Evolutionary conservation across 2,113 vertebrate species (phyloP), one percentile per base, ranked within the genome.

Genomic region (Potamarius usumacintae): DNA sequence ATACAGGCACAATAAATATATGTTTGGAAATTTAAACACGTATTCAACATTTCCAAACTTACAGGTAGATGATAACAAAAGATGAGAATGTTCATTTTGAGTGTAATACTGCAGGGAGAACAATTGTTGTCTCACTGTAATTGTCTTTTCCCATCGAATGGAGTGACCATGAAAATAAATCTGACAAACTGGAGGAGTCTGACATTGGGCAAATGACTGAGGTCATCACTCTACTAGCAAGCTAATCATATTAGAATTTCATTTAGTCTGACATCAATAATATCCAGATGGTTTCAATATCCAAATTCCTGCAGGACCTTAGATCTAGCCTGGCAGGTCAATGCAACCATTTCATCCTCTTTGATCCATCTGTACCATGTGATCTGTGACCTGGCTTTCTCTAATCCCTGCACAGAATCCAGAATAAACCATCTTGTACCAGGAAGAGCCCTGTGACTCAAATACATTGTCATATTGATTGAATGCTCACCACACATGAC

Each of bases 261-360:
- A 72, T 22, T 42, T 85, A 48, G 30, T 88, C 80, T 90, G 88
- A 87, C 63, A 42, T 89, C 89, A 91, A 86, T 82, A 83, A 67
- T 85, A 89, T 90, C 85, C 91, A 91, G 93, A 91, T 92, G 89
- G 86, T 89, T 92, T 90, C 25, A 78, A 87, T 82, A 78, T 89
- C 42, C 42, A 42, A 88, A 87, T 89, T 90, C 79, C 62, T 18
- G 34, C 78, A 82, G 20, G 86, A 30, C 83, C 84, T 91, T 85
- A 65, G 76, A 71, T 78, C 65, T 72, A 89, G 78, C 84, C 84
- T 85, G 58, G 55, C 76, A 77, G 89, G 92, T 92, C 89, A 92
- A 18, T 86, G 69, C 60, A 86, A 83, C 84, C 85, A 69, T 88
- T 87, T 86, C 78, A 89, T 89, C 88, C 65, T 84, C 62, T 74